Evolutionary conservation across 2,888 invertebrate genomes (phyloP).

Genomic region (Hypselothyrea guttata): DNA sequence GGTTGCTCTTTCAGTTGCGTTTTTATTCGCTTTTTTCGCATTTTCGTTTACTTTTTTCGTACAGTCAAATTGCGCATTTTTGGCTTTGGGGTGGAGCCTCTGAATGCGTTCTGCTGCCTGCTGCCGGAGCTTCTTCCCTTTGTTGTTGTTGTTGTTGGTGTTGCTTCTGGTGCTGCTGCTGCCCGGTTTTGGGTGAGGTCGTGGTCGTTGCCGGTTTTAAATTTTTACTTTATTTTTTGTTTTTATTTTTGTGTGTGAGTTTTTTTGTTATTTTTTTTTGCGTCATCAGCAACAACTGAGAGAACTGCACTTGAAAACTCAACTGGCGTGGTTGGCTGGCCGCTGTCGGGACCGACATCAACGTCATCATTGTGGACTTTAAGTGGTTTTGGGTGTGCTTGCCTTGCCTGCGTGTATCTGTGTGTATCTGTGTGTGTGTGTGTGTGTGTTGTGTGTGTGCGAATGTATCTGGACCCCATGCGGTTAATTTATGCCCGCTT

Average conservation of each 20-base stretch:
- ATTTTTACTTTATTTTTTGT: conserved; percentile 44
- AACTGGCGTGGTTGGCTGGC: conserved; percentile 67
- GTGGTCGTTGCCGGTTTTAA: conserved; percentile 69
- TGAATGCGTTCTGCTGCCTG: conserved; percentile 51
- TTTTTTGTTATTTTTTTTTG: conserved; percentile 47
- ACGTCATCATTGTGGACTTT: conserved; percentile 76
- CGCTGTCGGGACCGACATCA: conserved; percentile 58
- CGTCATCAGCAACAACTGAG: conserved; percentile 60
- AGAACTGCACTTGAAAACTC: conserved; percentile 76
- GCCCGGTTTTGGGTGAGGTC: conserved; percentile 71
- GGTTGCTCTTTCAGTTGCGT: conserved; percentile 70
- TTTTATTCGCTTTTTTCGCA: conserved; percentile 62
- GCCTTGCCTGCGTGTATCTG: conserved; percentile 52
- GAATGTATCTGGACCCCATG: conserved; percentile 71
- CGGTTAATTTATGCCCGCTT: conserved; percentile 72
- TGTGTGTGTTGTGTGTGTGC: conserved; percentile 32
- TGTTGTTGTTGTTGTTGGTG: conserved; percentile 41
- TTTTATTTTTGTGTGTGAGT: conserved; percentile 15
- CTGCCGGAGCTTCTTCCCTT: conserved; percentile 54
- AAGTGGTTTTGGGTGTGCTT: conserved; percentile 74
- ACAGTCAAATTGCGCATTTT: conserved; percentile 75
- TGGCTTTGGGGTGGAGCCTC: conserved; percentile 75
- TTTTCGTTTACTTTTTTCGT: conserved; percentile 65
- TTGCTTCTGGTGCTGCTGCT: conserved; percentile 24
- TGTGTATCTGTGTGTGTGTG: conserved; percentile 27